phyloP scores from a whole-genome alignment of 1,140 invertebrate genomes.

The Sitobion miscanthi region DNA sequence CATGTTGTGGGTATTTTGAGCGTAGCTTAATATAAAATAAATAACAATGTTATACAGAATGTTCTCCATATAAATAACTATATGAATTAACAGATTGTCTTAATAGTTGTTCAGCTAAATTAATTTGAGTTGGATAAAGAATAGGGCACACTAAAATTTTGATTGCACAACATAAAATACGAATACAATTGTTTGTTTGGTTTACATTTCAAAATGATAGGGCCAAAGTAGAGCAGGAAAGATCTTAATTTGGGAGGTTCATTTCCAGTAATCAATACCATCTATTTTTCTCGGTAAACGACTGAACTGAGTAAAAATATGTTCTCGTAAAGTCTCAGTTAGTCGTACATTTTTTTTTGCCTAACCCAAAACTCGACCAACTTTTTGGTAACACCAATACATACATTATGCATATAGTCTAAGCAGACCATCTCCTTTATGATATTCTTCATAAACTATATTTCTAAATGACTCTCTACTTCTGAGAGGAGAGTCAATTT shows the following conservation, averaged over 20 bases:
- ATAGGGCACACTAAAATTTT: background rate
- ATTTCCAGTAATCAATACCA: background rate
- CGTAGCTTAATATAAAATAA: no score
- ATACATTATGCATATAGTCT: background rate
- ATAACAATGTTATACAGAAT: no score
- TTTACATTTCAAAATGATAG: background rate
- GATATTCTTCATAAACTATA: no score
- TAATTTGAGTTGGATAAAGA: background rate
- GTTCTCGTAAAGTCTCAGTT: background rate
- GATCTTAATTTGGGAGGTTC: background rate
- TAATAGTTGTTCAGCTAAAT: slow-evolving; percentile 1
- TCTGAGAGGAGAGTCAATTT: no score
- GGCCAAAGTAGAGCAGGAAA: background rate
- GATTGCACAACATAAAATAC: background rate
- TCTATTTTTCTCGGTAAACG: background rate
- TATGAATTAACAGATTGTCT: background rate
- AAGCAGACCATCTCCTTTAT: background rate
- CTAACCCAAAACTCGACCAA: background rate
- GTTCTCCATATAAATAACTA: no score
- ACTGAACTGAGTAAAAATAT: background rate
- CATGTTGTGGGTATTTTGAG: no score
- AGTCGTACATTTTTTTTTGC: background rate
- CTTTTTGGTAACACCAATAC: background rate
- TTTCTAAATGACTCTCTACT: no score
- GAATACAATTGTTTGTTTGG: background rate